phyloP scores from a whole-genome alignment of 2,888 invertebrate genomes.

The Phanerotoma sp. region DNA sequence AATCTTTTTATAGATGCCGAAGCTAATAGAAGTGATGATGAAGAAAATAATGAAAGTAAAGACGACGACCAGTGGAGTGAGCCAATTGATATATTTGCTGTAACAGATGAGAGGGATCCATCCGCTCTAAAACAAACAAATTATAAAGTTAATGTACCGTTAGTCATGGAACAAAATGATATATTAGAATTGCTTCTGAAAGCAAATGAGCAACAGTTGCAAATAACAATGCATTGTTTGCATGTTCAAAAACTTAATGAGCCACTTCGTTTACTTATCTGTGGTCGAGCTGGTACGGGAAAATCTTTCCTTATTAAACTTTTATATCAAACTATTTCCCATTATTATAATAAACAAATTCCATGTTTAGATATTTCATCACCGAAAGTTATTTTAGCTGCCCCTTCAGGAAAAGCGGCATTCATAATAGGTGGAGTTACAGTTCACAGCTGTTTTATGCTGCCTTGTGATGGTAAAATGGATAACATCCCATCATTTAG shows the following conservation, averaged over 20 bases:
- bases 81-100: background rate
- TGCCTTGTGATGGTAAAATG: background rate
- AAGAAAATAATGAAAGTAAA: background rate
- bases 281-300: background rate
- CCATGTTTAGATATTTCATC: background rate
- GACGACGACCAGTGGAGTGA: background rate
- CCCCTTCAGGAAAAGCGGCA: constrained; percentile 1
- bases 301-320: background rate
- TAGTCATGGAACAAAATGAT: background rate
- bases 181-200: background rate
- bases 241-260: background rate
- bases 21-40: background rate
- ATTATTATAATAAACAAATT: constrained; percentile 1
- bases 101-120: background rate
- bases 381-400: background rate
- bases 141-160: background rate
- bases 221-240: background rate
- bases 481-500: background rate
- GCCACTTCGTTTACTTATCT: background rate
- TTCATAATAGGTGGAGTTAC: constrained; percentile 4
- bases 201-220: background rate
- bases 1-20: background rate
- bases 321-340: background rate
- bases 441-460: background rate
- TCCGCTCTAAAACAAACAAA: background rate